phyloP scores from a whole-genome alignment of 2,113 vertebrate species.

The Nymphicus hollandicus region DNA sequence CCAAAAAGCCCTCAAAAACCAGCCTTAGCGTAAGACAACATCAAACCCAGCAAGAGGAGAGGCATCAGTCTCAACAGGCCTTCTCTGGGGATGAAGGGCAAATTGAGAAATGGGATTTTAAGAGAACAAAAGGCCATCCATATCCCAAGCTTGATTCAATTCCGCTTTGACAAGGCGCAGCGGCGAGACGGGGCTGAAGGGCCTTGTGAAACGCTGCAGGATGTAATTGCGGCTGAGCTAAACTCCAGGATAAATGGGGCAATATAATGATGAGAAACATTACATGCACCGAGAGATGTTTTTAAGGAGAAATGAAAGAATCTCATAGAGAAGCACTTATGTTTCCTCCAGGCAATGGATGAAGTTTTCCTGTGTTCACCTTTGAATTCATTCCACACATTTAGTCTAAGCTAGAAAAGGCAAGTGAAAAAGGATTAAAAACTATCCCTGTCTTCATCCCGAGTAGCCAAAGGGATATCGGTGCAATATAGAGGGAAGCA shows the following conservation, averaged over 20 bases:
- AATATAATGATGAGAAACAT: background rate
- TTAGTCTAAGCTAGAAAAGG: background rate
- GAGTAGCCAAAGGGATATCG: background rate
- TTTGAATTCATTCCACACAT: background rate
- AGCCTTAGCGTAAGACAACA: background rate
- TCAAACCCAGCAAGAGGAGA: background rate
- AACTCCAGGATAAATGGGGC: background rate
- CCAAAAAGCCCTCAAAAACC: background rate
- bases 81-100: background rate
- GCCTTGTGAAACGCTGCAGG: background rate
- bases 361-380: background rate
- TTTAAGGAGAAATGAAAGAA: background rate
- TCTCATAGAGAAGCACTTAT: background rate
- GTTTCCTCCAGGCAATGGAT: background rate
- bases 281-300: background rate
- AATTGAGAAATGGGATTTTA: background rate
- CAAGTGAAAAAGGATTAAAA: background rate
- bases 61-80: background rate
- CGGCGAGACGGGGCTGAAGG: background rate
- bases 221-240: background rate
- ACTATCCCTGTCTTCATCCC: background rate
- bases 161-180: background rate
- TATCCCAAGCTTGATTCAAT: background rate
- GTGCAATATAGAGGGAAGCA: background rate
- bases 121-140: background rate